Evolutionary conservation across 2,888 invertebrate species (phyloP), one percentile per base, ranked within the genome.

Genomic region (Hydrotaea cyrtoneurina): DNA sequence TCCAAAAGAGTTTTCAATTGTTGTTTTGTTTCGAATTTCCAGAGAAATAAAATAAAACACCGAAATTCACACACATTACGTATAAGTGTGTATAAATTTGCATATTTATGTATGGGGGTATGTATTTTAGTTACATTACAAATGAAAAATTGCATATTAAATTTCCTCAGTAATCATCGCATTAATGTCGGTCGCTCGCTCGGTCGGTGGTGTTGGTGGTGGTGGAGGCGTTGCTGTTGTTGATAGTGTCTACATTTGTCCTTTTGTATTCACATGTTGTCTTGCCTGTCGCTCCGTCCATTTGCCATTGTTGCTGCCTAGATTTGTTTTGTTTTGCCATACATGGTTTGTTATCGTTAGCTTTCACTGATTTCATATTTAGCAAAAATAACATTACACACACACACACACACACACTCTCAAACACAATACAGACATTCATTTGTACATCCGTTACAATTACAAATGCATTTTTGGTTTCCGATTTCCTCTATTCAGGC

Each of bases 101-200:
- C 21, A 55, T 21, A 66, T 39, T 43, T 39, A 3, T 31, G 13
- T 19, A 43, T 23, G 43, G 50, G 62, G 50, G 8, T 53, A 59
- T 31, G 43, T 66, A 21, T 43, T 64, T 76, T 80, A 74, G 72
- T 83, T 77, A 26, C 59, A 77, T 69, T 85, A 53, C 71, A 73
- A 78, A 75, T 64, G 59, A 79, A 76, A 81, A 73, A 81, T 79
- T 76, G 76, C 26, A 73, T 62, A 77, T 76, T 73, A 77, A 79
- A 76, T 85, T 76, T 81, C 59, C 78, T 76, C 43, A 73, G 64
- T 77, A 78, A 74, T 72, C 75, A 81, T 72, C 31, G 39, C 43
- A 81, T 81, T 85, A 69, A 69, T 69, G 69, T 66, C 21, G n/a
- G 55, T 55, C 31, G 31, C 3, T 31, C 31, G 31, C 3, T 31